Base-by-base conservation (phyloP, 2,113 vertebrate genomes). In the Daubentonia madagascariensis region DNA sequence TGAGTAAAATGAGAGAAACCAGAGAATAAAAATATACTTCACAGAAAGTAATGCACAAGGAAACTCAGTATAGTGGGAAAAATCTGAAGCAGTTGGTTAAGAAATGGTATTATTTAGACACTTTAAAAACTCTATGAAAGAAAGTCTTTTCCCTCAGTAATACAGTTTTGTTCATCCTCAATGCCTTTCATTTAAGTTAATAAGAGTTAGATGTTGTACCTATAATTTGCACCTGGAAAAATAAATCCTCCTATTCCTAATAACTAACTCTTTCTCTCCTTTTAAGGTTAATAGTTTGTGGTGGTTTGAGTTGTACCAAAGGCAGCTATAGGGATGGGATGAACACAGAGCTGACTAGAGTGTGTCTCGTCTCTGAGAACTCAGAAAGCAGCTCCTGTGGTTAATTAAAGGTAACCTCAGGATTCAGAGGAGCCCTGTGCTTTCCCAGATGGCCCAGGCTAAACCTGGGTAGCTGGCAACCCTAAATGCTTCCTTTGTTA, bases 401-500 rank as follows among this genome's bases (percentile, higher is more conserved):
- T 95, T 97, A 75, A 97, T 97, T 96, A 95, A 94, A 96, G 87
- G 96, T 95, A 95, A 95, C 94, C 94, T 97, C 86, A 87, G 95
- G 91, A 96, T 97, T 95, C 75, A 52, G 89, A 94, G 84, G 84
- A 94, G 93, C 52, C 75, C 94, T 90, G 84, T 65, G 93, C 94
- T 91, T 96, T 97, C 87, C 95, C 96, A 92, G 86, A 93, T 48
- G 37, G 95, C 89, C 89, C n/a, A 76, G 94, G 96, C 95, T 95
- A 94, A 96, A 96, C 94, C 97, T 96, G 95, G 97, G 93, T 32
- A 96, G 95, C 97, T 98, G 98, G 98, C 97, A 98, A 61, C 80
- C 94, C 75, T 98, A 97, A 98, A 98, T 97, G 97, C 96, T 78
- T 98, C 94, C 97, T 98, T 98, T 98, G 98, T 98, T 97, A 96